Base-by-base conservation (phyloP, 2,888 invertebrate genomes). In the Diplazon laetatorius region DNA sequence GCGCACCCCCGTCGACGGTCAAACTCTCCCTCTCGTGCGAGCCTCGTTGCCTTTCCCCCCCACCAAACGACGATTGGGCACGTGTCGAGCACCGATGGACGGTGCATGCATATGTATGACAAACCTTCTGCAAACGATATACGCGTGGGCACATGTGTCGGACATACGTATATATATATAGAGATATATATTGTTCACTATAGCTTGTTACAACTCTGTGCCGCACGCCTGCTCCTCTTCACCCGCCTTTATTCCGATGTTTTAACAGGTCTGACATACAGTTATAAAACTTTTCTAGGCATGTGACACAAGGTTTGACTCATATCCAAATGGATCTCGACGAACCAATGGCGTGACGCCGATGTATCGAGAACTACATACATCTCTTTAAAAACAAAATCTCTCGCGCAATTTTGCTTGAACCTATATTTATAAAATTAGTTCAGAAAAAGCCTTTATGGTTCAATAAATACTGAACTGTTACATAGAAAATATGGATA, bases 101-200 rank as follows among this genome's bases (percentile, higher is more conserved):
- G 62, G 57, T 59, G 18, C 42, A 37, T 12, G 22, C 30, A 16
- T 18, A 39, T 57, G 55, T 44, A 62, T 14, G 57, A 25, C 30
- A 39, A 9, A 37, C 10, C 57, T 6, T 57, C 10, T 50, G 44
- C 52, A 18, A 46, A 52, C 46, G n/a, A 48, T 50, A 12, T 20
- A 50, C 57, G 50, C 76, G 80, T 78, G 74, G 78, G 60, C 83
- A 86, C 83, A 85, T 87, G 83, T 81, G 85, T 82, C 78, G 22
- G 57, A 10, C 30, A 39, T 30, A 81, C 80, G 83, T n/a, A n/a
- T n/a, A n/a, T n/a, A n/a, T n/a, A n/a, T n/a, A n/a, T n/a, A n/a
- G n/a, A n/a, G n/a, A n/a, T n/a, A n/a, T n/a, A n/a, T n/a, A n/a
- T n/a, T n/a, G 83, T 82, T 82, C 76, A 66, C 80, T 80, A 80